These are phyloP conservation scores for Sporophila hypoxantha DNA, from an alignment of 2,113 vertebrate genomes.

Conservation along the genomic window DNA sequence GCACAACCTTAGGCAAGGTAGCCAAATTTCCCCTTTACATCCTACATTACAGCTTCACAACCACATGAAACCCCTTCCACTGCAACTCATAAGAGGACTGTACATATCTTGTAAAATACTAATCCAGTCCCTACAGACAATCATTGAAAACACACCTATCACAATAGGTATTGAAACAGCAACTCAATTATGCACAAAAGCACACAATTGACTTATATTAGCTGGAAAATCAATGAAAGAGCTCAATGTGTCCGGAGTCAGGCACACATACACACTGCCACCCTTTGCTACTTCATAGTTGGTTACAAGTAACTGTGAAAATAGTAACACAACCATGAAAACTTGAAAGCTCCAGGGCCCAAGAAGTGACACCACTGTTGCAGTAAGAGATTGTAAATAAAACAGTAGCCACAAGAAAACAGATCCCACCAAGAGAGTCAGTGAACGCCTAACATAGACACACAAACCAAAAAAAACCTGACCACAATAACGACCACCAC, in stretches of 20 bases:
- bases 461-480: accelerated
- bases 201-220: not conserved
- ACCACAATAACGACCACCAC: not conserved
- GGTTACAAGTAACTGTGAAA: not conserved
- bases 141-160: not conserved
- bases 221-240: not conserved
- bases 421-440: not conserved
- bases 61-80: not conserved
- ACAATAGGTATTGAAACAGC: not conserved
- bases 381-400: not conserved
- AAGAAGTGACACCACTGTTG: not conserved
- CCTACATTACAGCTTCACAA: not conserved
- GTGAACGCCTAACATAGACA: not conserved
- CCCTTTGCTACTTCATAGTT: not conserved
- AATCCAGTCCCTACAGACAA: not conserved
- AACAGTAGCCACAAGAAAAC: not conserved
- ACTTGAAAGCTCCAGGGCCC: not conserved
- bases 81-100: not conserved
- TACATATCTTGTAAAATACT: not conserved
- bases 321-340: accelerated
- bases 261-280: no score
- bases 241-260: accelerated
- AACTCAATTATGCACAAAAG: not conserved
- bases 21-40: not conserved
- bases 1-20: not conserved